These are phyloP conservation scores for Scytalopus superciliaris DNA, from an alignment of 2,113 vertebrate genomes.

Conservation along the genomic window DNA sequence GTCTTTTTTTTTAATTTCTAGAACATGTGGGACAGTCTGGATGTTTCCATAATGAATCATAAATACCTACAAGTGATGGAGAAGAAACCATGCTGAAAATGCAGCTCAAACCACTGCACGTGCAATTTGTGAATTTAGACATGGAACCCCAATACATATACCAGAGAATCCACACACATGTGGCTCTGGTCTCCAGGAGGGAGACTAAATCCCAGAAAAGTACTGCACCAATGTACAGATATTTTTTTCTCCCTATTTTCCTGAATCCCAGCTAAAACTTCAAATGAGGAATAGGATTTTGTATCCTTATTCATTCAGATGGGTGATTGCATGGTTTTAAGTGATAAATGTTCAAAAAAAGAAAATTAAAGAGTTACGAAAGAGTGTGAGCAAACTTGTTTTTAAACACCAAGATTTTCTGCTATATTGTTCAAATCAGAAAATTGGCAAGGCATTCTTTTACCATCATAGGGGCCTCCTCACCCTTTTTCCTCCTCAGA, in stretches of 20 bases:
- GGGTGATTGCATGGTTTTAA: background rate
- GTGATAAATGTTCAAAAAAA: background rate
- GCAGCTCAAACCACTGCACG: background rate
- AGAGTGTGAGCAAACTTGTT: background rate
- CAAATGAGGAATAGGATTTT: background rate
- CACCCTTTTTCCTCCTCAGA: background rate
- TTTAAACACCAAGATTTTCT: background rate
- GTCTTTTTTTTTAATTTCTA: background rate
- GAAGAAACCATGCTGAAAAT: background rate
- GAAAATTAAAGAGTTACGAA: background rate
- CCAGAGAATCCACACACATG: background rate
- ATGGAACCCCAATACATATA: background rate
- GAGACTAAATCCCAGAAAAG: background rate
- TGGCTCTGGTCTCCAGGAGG: background rate
- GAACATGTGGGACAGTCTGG: background rate
- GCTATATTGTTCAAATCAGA: background rate
- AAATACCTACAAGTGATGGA: background rate
- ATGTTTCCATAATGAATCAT: background rate
- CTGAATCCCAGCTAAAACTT: background rate
- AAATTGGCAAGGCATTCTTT: background rate
- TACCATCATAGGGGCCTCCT: background rate
- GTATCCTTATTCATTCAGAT: background rate
- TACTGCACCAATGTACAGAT: background rate
- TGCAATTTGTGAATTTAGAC: background rate
- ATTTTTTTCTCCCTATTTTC: background rate